Evolutionary conservation across 2,797 vertebrate species (phyloP).

Genomic region (Acrocephalus scirpaceus): DNA sequence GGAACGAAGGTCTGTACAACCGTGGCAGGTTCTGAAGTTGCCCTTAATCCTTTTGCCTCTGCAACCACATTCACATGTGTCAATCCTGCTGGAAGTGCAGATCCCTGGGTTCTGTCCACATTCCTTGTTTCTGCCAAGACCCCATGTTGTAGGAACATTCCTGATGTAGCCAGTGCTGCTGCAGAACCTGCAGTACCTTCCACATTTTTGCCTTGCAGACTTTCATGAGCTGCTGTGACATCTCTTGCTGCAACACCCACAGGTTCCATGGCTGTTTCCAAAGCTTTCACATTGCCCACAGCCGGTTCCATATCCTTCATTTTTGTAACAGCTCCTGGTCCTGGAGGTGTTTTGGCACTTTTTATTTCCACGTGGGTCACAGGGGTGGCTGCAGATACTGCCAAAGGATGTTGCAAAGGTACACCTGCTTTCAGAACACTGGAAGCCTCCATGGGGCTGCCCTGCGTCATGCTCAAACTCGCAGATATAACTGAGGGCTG

Average conservation of each 20-base stretch:
- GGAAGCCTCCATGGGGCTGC: not conserved
- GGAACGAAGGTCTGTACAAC: not conserved
- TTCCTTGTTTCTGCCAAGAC: not conserved
- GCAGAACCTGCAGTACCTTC: not conserved
- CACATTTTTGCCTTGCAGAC: not conserved
- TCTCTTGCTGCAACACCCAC: not conserved
- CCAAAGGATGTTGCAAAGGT: not conserved
- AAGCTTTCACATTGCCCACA: not conserved
- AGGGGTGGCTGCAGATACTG: not conserved
- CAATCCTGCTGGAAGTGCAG: not conserved
- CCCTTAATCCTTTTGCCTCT: not conserved
- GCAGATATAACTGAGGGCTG: not conserved
- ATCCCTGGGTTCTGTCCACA: not conserved
- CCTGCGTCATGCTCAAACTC: not conserved
- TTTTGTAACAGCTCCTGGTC: not conserved
- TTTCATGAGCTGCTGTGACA: not conserved
- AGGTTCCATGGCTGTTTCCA: not conserved
- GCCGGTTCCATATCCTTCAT: not conserved
- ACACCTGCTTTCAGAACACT: not conserved
- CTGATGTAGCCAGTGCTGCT: not conserved
- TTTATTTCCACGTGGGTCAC: not conserved
- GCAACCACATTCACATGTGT: not conserved
- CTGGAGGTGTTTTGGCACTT: slow-evolving; percentile 9
- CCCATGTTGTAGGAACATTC: not conserved
- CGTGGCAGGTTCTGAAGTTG: rapidly evolving